Conservation (phyloP, 2,888 invertebrate genomes). For the Bedellia somnulentella region DNA sequence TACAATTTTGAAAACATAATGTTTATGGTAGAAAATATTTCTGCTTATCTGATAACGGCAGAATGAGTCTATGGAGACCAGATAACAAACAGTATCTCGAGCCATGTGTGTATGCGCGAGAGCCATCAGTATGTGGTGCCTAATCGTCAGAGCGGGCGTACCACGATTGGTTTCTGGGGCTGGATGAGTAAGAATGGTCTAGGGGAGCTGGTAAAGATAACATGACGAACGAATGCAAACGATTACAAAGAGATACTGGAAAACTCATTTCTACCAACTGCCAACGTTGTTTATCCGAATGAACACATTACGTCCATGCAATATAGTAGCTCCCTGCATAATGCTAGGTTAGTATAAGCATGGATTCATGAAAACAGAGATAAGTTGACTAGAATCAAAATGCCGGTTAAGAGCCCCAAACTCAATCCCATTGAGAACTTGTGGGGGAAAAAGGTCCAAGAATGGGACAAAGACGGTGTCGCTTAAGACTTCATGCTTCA, state of each 20-base stretch:
- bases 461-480: slow-evolving; percentile 8
- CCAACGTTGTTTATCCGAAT: slow-evolving; percentile 4
- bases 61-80: background rate
- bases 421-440: slow-evolving; percentile 10
- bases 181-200: slow-evolving; percentile 6
- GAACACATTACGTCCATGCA: slow-evolving; percentile 5
- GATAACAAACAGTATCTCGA: slow-evolving; percentile 5
- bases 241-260: slow-evolving; percentile 4
- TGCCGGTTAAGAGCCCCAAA: slow-evolving; percentile 9
- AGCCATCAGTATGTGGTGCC: slow-evolving; percentile 2
- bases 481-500: slow-evolving; percentile 1
- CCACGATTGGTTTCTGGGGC: slow-evolving; percentile 5
- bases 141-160: slow-evolving; percentile 3
- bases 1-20: background rate
- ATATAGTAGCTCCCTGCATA: slow-evolving; percentile 6
- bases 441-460: slow-evolving; percentile 10
- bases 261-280: slow-evolving; percentile 3
- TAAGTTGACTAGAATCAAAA: slow-evolving; percentile 2
- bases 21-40: background rate
- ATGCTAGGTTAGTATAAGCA: slow-evolving; percentile 4
- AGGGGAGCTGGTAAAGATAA: slow-evolving; percentile 4
- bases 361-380: slow-evolving; percentile 2
- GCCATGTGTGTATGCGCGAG: too few species aligned
- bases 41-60: background rate
- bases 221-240: slow-evolving; percentile 1